Base-by-base conservation (phyloP, 2,888 invertebrate species). In the Lasioglossum zephyrum region DNA sequence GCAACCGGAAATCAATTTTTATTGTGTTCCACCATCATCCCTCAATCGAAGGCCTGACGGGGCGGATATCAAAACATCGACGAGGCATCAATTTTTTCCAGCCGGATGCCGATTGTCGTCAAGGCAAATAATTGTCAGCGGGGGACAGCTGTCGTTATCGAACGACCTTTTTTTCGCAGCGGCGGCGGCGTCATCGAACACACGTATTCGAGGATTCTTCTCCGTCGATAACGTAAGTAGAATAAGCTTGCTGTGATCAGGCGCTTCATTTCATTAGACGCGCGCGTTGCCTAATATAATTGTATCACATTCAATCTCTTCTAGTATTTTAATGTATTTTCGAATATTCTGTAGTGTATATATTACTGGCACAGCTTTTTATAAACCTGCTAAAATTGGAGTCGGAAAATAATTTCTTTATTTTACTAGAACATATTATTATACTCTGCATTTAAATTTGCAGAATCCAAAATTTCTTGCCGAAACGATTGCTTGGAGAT, bases 51-150 rank as follows among this genome's bases (percentile, higher is more conserved):
- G 31, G 77, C 66, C 44, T 44, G 66, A 73, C 66, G 39, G 49
- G 41, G 16, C 39, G 49, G 72, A 80, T 66, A 63, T 73, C 82
- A 69, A 82, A 82, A 74, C 81, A 82, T 80, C 69, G 73, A 47
- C 74, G 74, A n/a, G 80, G 36, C 82, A 66, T 80, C 84, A 69
- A 84, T 84, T 60, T 74, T 78, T 74, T 31, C 69, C 73, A 69
- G 63, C 22, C 80, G 69, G 41, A 74, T 53, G 41, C 49, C 53
- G 47, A 80, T 84, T 57, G 76, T 84, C 66, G 44, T 73, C 81
- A 69, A n/a, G 57, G 73, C 84, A 70, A 70, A 82, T 84, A 82
- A 70, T 74, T 77, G 84, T 84, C 84, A 77, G 47, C 53, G 69
- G 39, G 73, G 47, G 53, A 82, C 69, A 69, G 69, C 82, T 82